Base-by-base conservation (phyloP, 2,797 vertebrate species). In the Poecile montanus region DNA sequence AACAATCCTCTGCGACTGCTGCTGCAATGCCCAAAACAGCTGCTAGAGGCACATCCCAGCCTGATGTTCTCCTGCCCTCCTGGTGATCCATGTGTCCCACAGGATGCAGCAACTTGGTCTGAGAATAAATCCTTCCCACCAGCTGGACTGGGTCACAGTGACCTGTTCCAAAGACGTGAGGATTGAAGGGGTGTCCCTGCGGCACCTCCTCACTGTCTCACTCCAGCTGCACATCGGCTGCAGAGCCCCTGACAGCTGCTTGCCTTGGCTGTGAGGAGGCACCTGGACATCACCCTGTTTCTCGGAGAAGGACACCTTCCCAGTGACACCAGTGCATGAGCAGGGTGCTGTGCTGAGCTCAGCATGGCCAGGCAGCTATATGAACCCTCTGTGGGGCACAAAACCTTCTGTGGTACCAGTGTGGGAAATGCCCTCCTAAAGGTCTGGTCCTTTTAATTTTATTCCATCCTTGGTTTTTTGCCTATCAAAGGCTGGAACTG, bases 251-350 rank as follows among this genome's bases (percentile, higher is more conserved):
- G 62, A 75, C 63, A 73, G 89, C 40, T 2, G 2, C 67, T 58
- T 47, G 42, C 65, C 36, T 60, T 1, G 1, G 17, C 4, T 23
- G 25, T 16, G 26, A 81, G 42, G 42, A 61, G 44, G 27, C 29
- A 9, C 10, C 61, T 12, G 1, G 38, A 38, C 32, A 47, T 63
- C 34, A 58, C 8, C 30, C 45, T 14, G 8, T 32, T 10, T 72
- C 48, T 58, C 40, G 12, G 67, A 57, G 82, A 9, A 23, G n/a
- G 27, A 11, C 57, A 23, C 6, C 6, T 22, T 76, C 42, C 58
- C 70, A 27, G 29, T 0, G 0, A 13, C 26, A 16, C 25, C 1
- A 14, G 1, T 3, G 25, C 66, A 12, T 2, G 6, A 38, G 61
- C 38, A 25, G 61, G 40, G 62, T 26, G 44, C 10, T 0, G 0